Conservation (phyloP, 2,888 invertebrate genomes). For the Tipula unca region DNA sequence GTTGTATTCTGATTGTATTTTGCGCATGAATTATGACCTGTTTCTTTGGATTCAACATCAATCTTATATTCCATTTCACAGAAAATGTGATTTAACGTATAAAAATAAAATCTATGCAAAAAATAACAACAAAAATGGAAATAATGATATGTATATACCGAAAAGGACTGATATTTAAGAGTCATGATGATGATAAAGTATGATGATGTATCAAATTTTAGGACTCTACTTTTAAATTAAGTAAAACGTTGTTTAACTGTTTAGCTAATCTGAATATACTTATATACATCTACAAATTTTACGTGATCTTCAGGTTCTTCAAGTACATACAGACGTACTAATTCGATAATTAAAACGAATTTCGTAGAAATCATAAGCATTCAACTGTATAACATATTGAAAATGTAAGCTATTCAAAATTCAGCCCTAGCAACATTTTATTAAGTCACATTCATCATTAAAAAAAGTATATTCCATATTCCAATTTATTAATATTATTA, state of each 20-base stretch:
- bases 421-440: not conserved
- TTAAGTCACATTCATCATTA: not conserved
- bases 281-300: too few species aligned
- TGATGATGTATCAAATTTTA: not conserved
- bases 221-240: not conserved
- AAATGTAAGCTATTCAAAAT: not conserved
- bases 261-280: not conserved
- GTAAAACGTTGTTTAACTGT: not conserved
- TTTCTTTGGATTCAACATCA: not conserved
- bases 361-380: not conserved
- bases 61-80: not conserved
- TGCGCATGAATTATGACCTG: conserved; percentile 8
- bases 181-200: not conserved
- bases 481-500: not conserved
- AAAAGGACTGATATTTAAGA: not conserved
- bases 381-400: not conserved
- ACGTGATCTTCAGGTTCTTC: not conserved
- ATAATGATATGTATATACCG: not conserved
- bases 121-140: not conserved
- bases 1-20: not conserved
- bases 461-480: not conserved
- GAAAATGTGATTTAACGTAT: not conserved
- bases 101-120: not conserved
- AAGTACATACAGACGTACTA: too few species aligned
- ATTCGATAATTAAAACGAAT: too few species aligned